These are phyloP conservation scores for Chiloscyllium plagiosum DNA, from an alignment of 2,113 vertebrate genomes.

Conservation along the genomic window DNA sequence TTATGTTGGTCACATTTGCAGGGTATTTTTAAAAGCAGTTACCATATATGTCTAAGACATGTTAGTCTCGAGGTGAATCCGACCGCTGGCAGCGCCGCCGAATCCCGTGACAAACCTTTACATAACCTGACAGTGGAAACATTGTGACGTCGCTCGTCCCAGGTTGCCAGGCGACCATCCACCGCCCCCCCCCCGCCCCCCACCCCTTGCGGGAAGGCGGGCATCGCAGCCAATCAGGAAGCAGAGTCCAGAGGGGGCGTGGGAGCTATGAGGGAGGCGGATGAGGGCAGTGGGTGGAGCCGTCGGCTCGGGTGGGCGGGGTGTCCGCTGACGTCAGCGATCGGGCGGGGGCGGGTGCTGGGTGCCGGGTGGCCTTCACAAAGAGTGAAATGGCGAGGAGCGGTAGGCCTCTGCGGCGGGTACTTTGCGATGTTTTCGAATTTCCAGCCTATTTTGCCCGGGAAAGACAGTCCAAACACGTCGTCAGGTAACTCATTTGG, in stretches of 20 bases:
- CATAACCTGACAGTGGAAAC: slow-evolving; percentile 3
- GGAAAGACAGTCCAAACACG: slow-evolving; percentile 48
- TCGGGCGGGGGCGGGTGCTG: background rate
- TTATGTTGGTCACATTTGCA: background rate
- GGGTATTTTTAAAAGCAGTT: slow-evolving; percentile 29
- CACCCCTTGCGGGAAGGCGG: background rate
- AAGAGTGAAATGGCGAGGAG: slow-evolving; percentile 62
- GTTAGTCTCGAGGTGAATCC: background rate
- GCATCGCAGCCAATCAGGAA: background rate
- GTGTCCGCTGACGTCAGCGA: background rate
- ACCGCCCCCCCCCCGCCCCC: background rate
- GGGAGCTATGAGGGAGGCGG: background rate
- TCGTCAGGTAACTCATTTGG: slow-evolving; percentile 50
- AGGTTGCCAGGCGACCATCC: background rate
- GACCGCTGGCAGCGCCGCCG: background rate
- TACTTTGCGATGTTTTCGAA: slow-evolving; percentile 50
- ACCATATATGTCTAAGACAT: slow-evolving; percentile 10
- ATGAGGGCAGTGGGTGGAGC: background rate
- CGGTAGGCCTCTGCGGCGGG: slow-evolving; percentile 49
- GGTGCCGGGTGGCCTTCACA: background rate
- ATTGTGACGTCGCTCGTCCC: background rate
- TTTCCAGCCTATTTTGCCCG: slow-evolving; percentile 47
- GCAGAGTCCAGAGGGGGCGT: background rate
- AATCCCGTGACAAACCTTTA: slow-evolving; percentile 28
- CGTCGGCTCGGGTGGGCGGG: background rate